Evolutionary conservation across 37 sponge, comb jelly and placozoan genomes (phyloP), one percentile per base, ranked within the genome.

Genomic region (Halisarca cf. caerulea): DNA sequence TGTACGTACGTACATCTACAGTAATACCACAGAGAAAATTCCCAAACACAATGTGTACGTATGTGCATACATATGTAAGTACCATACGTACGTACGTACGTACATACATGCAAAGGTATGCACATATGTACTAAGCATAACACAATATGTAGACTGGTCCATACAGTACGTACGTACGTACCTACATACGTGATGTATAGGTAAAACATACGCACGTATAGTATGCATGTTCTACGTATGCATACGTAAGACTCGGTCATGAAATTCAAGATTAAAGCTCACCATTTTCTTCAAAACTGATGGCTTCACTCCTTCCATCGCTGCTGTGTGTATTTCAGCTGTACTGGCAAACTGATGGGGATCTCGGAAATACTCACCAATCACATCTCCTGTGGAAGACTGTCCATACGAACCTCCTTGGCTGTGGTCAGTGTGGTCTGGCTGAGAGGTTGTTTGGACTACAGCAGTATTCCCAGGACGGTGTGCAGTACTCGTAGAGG

Each of bases 281-380:
- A 90, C 90, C 79, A 89, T 61, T 28, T 53, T 87, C 79, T 81
- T 89, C 84, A 93, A 83, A 7, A 60, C 17, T 2, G 88, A 79
- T 11, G 58, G 14, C 41, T 84, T 89, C 20, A 84, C 84, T 6
- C 90, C 90, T 33, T 87, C 87, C 93, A 93, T 87, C 18, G 93
- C 93, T 32, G 90, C 81, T 37, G 71, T 24, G 58, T 93, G 93
- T n/a, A 93, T 89, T 68, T 89, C 85, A 54, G 79, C 81, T 18
- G 68, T 23, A 53, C 90, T 93, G n/a, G 45, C 77, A 74, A 74
- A 74, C 43, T 74, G 77, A n/a, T 74, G 77, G 2, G 77, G 24
- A 1, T 74, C 77, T 41, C 77, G 36, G 9, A 74, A 74, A 37
- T 74, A 74, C 38, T 74, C 77, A 1, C 77, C 45, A 8, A 74